Percentiles rank a stretch among this genome's conserved stretches.
phyloP scores from a whole-genome alignment of 2,113 vertebrate species.

The Hemibagrus wyckioides region DNA sequence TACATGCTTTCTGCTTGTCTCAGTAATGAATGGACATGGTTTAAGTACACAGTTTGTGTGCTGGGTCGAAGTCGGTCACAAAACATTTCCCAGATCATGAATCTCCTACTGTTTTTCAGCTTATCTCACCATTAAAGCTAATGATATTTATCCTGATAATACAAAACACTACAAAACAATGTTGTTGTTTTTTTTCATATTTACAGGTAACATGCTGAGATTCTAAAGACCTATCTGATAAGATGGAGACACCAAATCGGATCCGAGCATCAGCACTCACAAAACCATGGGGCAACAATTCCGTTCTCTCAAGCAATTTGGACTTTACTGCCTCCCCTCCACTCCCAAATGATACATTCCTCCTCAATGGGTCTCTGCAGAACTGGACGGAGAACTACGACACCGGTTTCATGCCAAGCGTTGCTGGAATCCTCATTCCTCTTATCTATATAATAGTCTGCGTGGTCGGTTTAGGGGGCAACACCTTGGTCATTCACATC shows the following conservation, averaged over 20 bases:
- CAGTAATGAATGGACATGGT: constrained; percentile 15
- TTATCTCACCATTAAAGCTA: background rate
- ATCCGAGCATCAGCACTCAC: background rate
- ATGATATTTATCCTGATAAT: constrained; percentile 7
- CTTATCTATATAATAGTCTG: constrained; percentile 90
- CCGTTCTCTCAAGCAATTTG: background rate
- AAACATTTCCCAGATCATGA: constrained; percentile 3
- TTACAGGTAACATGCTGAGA: constrained; percentile 33
- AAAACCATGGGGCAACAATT: constrained; percentile 18
- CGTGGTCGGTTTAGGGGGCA: constrained; percentile 85
- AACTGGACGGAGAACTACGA: constrained; percentile 39
- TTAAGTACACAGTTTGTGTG: background rate
- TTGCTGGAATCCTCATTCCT: constrained; percentile 84
- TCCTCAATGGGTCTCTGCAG: constrained; percentile 53
- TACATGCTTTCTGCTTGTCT: background rate
- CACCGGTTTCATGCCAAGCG: constrained; percentile 62
- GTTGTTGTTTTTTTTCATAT: background rate
- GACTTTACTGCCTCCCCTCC: background rate
- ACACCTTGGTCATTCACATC: constrained; percentile 92
- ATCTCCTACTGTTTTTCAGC: constrained; percentile 3
- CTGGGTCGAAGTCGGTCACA: background rate
- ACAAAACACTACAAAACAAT: background rate
- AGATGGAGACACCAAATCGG: constrained; percentile 14
- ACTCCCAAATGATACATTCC: background rate
- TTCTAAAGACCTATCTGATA: constrained; percentile 12